Percentiles rank a stretch among this genome's conserved stretches.
Evolutionary conservation across 2,888 invertebrate genomes (phyloP).

Genomic region (Eustalomyia histrio): DNA sequence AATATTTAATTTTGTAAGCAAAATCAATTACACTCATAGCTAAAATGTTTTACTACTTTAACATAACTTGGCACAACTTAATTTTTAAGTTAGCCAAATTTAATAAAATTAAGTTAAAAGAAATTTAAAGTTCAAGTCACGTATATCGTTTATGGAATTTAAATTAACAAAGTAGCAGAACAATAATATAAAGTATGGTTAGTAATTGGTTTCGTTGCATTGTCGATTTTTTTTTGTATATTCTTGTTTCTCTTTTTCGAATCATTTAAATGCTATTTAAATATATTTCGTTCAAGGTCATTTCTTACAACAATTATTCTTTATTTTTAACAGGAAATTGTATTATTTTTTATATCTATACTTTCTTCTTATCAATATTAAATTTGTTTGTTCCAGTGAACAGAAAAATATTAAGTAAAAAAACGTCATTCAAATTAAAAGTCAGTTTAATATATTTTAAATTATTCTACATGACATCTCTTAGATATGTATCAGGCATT

Average conservation of each 20-base stretch:
- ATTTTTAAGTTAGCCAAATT: slow-evolving; percentile 14
- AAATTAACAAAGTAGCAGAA: slow-evolving; percentile 47
- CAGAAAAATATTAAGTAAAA: neutral
- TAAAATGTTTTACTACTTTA: neutral
- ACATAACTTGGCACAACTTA: slow-evolving; percentile 27
- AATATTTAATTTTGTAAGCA: neutral
- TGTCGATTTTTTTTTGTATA: neutral
- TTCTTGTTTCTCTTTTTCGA: neutral
- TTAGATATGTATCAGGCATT: too few relatives aligned
- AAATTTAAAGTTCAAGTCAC: slow-evolving; percentile 21
- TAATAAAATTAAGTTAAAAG: neutral
- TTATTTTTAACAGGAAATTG: slow-evolving; percentile 44
- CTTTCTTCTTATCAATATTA: slow-evolving; percentile 27
- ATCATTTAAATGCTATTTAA: neutral
- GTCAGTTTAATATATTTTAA: neutral
- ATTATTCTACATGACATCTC: too few relatives aligned
- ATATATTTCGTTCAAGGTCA: slow-evolving; percentile 46
- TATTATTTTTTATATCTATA: neutral
- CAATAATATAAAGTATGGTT: neutral
- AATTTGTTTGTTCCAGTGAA: slow-evolving; percentile 6
- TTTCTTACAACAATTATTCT: neutral
- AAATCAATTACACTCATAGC: neutral
- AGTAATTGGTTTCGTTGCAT: slow-evolving; percentile 1
- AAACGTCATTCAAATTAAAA: neutral
- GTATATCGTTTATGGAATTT: neutral